A percentile compares a stretch with the other conserved stretches of the same genome.
These are phyloP conservation scores for Mormyrus proboscirostris DNA, from an alignment of 2,797 vertebrate species.

Conservation along the genomic window DNA sequence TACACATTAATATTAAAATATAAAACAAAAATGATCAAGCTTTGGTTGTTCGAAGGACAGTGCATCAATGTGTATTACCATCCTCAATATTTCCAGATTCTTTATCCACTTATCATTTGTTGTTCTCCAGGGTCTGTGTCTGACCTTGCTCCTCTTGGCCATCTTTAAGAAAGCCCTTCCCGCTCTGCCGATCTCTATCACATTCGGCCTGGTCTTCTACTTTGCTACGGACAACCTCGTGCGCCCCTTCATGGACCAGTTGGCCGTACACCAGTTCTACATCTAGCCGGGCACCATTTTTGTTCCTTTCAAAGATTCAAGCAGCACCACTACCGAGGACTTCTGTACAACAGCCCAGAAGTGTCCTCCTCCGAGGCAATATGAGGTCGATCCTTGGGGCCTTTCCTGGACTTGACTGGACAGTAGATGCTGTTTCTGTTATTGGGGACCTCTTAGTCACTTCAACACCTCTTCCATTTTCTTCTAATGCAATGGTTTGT, in stretches of 20 bases:
- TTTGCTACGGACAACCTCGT: constrained; percentile 97
- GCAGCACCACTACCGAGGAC: constrained; percentile 32
- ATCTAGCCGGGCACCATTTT: constrained; percentile 68
- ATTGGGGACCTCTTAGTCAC: background rate
- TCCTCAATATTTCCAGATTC: background rate
- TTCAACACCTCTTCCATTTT: constrained; percentile 10
- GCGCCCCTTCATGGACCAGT: constrained; percentile 93
- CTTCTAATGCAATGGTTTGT: constrained; percentile 14
- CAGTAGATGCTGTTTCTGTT: constrained; percentile 35
- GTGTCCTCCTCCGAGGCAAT: constrained; percentile 33
- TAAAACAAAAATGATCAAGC: background rate
- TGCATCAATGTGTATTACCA: background rate
- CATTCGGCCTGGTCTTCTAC: constrained; percentile 96
- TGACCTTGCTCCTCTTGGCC: constrained; percentile 91
- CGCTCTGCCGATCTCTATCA: constrained; percentile 95
- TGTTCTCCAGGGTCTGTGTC: constrained; percentile 80
- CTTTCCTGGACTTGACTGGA: constrained; percentile 41
- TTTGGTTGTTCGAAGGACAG: background rate
- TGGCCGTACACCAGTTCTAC: constrained; percentile 96
- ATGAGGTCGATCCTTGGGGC: constrained; percentile 26
- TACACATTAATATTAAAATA: background rate
- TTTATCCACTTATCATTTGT: background rate
- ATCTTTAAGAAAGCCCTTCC: constrained; percentile 99
- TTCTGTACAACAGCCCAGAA: constrained; percentile 29
- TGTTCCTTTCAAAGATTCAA: constrained; percentile 18